These are phyloP conservation scores for Sorex maritimensis DNA, from an alignment of 2,797 vertebrate genomes.

Conservation along the genomic window DNA sequence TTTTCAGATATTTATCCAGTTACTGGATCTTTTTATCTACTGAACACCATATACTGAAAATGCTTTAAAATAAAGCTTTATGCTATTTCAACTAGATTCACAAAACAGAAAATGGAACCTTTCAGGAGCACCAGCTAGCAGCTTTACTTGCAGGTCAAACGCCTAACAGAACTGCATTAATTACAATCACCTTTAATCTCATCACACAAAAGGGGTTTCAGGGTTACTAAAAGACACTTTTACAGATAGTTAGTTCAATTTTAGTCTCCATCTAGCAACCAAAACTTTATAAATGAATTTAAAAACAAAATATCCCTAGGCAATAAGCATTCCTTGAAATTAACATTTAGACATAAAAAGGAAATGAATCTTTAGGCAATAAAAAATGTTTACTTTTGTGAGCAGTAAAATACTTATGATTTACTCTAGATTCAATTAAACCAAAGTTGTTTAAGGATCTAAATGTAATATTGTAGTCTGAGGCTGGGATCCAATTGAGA, in stretches of 20 bases:
- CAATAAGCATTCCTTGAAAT: conserved; percentile 67
- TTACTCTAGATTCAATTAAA: conserved; percentile 55
- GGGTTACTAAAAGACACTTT: conserved; percentile 37
- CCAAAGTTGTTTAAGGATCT: conserved; percentile 66
- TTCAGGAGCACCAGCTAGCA: background rate
- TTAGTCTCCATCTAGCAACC: background rate
- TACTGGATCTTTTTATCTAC: background rate
- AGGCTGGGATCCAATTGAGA: background rate
- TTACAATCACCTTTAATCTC: conserved; percentile 52
- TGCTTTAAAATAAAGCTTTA: conserved; percentile 35
- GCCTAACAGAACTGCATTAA: conserved; percentile 29
- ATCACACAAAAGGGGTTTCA: background rate
- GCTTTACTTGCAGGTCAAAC: conserved; percentile 8
- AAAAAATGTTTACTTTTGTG: conserved; percentile 69
- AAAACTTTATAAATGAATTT: conserved; percentile 44
- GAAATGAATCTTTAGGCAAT: background rate
- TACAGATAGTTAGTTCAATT: conserved; percentile 58
- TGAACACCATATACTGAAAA: conserved; percentile 45
- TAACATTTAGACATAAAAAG: conserved; percentile 66
- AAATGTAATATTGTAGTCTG: conserved; percentile 42
- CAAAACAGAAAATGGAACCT: conserved; percentile 35
- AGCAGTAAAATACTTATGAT: conserved; percentile 76
- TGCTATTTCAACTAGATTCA: conserved; percentile 12
- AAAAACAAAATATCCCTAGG: conserved; percentile 60
- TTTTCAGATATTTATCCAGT: conserved; percentile 9